These are phyloP conservation scores for Pachydiplax longipennis DNA, from an alignment of 2,888 invertebrate genomes.

Conservation along the genomic window DNA sequence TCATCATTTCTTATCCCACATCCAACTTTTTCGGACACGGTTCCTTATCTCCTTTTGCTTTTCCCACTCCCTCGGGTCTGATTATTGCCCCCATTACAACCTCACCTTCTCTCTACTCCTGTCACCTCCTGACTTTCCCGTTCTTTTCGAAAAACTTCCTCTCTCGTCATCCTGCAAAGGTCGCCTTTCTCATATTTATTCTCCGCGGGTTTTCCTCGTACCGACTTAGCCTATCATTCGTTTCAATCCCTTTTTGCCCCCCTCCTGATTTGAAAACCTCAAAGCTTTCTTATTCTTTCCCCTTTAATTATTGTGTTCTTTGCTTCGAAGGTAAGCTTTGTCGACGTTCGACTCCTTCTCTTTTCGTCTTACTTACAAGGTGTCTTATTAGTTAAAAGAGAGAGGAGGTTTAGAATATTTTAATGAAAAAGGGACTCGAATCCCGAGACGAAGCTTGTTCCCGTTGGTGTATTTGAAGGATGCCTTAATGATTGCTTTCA, in stretches of 20 bases:
- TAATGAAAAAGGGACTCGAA: too few relatives aligned
- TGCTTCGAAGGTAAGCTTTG: neutral
- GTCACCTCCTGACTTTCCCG: neutral
- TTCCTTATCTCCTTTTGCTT: neutral
- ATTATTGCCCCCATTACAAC: neutral
- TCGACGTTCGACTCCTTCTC: neutral
- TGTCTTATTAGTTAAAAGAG: neutral
- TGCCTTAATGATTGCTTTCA: too few relatives aligned
- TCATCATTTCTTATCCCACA: too few relatives aligned
- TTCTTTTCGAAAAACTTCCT: neutral
- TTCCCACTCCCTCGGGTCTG: neutral
- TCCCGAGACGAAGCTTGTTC: too few relatives aligned
- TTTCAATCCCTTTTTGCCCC: neutral
- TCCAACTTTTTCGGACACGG: too few relatives aligned
- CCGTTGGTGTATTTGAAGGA: too few relatives aligned
- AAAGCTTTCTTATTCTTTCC: neutral
- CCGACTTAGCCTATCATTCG: neutral
- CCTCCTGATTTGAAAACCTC: neutral
- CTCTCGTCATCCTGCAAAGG: neutral
- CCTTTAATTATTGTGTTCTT: neutral
- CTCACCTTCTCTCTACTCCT: neutral
- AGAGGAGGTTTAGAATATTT: too few relatives aligned
- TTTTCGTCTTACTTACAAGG: neutral
- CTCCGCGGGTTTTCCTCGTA: neutral
- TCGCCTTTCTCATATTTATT: neutral